Evolutionary conservation across 2,888 invertebrate species (phyloP).

Genomic region (Mythimna impura): DNA sequence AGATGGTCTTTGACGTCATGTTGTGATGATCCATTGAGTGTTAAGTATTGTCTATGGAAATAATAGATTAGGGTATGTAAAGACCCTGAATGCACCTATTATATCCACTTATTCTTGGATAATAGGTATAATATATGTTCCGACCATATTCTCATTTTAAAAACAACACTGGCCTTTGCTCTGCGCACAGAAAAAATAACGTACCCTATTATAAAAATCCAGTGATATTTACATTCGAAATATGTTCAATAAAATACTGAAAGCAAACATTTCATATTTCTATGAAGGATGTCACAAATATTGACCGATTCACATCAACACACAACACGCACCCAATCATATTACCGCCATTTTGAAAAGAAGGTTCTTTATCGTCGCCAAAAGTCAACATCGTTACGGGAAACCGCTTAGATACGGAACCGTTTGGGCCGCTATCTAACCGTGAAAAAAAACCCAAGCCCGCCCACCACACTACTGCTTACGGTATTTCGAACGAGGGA

Average conservation of each 20-base stretch:
- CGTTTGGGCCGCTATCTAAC: conserved; percentile 87
- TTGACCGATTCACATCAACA: conserved; percentile 33
- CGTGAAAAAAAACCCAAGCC: conserved; percentile 84
- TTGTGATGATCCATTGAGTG: conserved; percentile 49
- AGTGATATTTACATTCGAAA: conserved; percentile 20
- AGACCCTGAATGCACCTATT: conserved; percentile 52
- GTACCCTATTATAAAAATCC: conserved; percentile 24
- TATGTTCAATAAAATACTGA: conserved; percentile 10
- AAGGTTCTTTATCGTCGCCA: conserved; percentile 70
- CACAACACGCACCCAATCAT: conserved; percentile 38
- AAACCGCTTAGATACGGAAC: conserved; percentile 77
- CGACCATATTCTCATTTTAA: conserved; percentile 26
- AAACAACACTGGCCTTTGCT: conserved; percentile 26
- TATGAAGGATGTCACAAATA: conserved; percentile 42
- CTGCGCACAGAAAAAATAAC: conserved; percentile 14
- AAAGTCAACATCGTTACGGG: conserved; percentile 81
- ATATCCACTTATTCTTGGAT: conserved; percentile 47
- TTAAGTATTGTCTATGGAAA: conserved; percentile 57
- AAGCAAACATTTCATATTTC: conserved; percentile 12
- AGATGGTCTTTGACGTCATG: conserved; percentile 56
- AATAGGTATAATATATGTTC: conserved; percentile 45
- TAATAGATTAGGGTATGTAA: conserved; percentile 59
- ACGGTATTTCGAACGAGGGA: conserved; percentile 89
- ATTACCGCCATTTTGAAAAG: conserved; percentile 63
- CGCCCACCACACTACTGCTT: conserved; percentile 84